Percentiles rank a stretch among this genome's conserved stretches.
These are phyloP conservation scores for Melopsittacus undulatus DNA, from an alignment of 2,797 vertebrate genomes.

Conservation along the genomic window DNA sequence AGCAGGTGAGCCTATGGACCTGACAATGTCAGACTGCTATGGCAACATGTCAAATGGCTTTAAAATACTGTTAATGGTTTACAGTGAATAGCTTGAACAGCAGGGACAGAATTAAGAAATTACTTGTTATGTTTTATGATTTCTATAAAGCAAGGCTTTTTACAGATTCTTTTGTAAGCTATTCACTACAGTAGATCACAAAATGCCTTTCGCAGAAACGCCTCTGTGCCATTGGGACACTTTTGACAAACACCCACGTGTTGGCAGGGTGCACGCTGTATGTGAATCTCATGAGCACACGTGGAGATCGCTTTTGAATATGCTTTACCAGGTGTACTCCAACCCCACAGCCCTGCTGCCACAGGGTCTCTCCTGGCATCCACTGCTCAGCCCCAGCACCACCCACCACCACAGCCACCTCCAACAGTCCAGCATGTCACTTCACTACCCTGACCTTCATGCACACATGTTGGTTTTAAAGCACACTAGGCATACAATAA, in stretches of 20 bases:
- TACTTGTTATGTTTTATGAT: neutral
- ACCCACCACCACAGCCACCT: neutral
- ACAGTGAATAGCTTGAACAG: neutral
- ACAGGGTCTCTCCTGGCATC: neutral
- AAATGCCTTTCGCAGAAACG: rapidly evolving
- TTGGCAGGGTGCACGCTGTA: rapidly evolving
- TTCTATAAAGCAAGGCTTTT: neutral
- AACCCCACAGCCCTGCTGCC: neutral
- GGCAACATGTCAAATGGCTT: neutral
- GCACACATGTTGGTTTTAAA: neutral
- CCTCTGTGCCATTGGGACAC: rapidly evolving
- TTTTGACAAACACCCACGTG: rapidly evolving
- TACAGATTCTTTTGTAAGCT: neutral
- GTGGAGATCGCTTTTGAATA: rapidly evolving
- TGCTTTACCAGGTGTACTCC: rapidly evolving
- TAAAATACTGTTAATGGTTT: neutral
- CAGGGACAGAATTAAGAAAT: neutral
- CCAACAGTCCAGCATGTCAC: neutral
- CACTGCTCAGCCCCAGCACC: neutral
- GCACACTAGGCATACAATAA: neutral
- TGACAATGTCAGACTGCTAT: neutral
- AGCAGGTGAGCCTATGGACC: rapidly evolving
- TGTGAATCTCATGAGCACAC: rapidly evolving
- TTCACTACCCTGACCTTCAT: neutral
- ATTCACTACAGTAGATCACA: rapidly evolving